These are phyloP conservation scores for Amyelois transitella DNA, from an alignment of 1,140 invertebrate genomes.

Conservation along the genomic window DNA sequence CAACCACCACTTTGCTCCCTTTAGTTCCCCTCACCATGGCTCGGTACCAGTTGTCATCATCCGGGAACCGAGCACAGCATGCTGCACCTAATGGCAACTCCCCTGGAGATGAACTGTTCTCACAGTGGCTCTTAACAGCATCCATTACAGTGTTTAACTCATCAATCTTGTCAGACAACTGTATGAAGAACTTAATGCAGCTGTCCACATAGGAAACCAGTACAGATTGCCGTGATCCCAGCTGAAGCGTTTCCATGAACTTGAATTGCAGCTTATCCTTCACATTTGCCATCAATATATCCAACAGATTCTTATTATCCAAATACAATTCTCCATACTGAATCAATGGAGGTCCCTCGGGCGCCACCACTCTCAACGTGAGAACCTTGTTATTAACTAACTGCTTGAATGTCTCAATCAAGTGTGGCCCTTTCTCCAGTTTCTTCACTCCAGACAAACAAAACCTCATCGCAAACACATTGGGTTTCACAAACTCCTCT, in stretches of 20 bases:
- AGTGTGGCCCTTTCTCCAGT: constrained; percentile 77
- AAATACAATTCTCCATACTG: constrained; percentile 81
- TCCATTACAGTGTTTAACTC: constrained; percentile 75
- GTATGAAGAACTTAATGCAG: constrained; percentile 82
- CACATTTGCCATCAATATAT: constrained; percentile 68
- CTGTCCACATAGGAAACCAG: constrained; percentile 82
- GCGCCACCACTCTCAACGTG: constrained; percentile 77
- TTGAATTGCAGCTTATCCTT: constrained; percentile 64
- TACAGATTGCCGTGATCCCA: constrained; percentile 74
- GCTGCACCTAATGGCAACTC: constrained; percentile 76
- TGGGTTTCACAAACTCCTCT: constrained; percentile 78
- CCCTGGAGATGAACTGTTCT: constrained; percentile 56
- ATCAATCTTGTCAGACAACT: constrained; percentile 76
- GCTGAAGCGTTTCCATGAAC: constrained; percentile 66
- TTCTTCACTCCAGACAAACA: constrained; percentile 81
- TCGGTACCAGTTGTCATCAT: constrained; percentile 83
- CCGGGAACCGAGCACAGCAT: constrained; percentile 83
- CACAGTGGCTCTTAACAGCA: constrained; percentile 66
- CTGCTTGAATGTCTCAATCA: constrained; percentile 81
- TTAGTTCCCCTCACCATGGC: constrained; percentile 75
- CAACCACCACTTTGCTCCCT: constrained; percentile 72
- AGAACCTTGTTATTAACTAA: constrained; percentile 78
- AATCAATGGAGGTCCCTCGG: constrained; percentile 80
- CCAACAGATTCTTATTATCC: constrained; percentile 75
- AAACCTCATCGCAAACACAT: constrained; percentile 83